Evolutionary conservation across 2,888 invertebrate genomes (phyloP).

Genomic region (Leucophora obtusa): DNA sequence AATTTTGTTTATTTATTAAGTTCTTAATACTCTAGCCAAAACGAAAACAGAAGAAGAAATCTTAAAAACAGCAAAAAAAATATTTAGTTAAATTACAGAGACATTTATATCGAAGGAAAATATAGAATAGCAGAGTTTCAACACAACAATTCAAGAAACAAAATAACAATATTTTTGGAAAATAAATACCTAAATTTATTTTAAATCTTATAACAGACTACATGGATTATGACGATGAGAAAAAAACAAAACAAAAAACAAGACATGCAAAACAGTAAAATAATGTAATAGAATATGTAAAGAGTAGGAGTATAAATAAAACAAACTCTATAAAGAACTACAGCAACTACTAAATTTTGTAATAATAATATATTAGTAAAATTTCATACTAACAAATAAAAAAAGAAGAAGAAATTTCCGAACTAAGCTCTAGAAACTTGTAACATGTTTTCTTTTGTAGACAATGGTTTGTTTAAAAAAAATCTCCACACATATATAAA

Average conservation of each 20-base stretch:
- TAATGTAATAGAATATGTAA: background rate
- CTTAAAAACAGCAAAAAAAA: background rate
- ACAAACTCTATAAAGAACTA: background rate
- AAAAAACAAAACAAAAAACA: background rate
- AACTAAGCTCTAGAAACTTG: background rate
- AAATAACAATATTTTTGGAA: background rate
- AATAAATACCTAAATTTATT: constrained; percentile 19
- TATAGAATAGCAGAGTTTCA: too few species aligned
- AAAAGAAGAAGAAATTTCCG: background rate
- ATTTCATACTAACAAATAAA: constrained; percentile 1
- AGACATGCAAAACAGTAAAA: background rate
- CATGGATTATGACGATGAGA: constrained; percentile 18
- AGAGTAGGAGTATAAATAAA: background rate
- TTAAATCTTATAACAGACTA: constrained; percentile 31
- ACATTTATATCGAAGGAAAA: background rate
- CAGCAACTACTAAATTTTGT: background rate
- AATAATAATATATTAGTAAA: constrained; percentile 19
- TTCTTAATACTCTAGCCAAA: constrained; percentile 5
- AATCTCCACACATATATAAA: constrained; percentile 3
- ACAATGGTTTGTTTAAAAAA: constrained; percentile 13
- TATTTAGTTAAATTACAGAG: background rate
- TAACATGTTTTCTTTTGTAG: background rate
- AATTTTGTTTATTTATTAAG: constrained; percentile 12
- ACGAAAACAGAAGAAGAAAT: background rate
- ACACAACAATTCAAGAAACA: background rate